Evolutionary conservation across 2,113 vertebrate genomes (phyloP), one percentile per base, ranked within the genome.

Genomic region (Lagopus muta): DNA sequence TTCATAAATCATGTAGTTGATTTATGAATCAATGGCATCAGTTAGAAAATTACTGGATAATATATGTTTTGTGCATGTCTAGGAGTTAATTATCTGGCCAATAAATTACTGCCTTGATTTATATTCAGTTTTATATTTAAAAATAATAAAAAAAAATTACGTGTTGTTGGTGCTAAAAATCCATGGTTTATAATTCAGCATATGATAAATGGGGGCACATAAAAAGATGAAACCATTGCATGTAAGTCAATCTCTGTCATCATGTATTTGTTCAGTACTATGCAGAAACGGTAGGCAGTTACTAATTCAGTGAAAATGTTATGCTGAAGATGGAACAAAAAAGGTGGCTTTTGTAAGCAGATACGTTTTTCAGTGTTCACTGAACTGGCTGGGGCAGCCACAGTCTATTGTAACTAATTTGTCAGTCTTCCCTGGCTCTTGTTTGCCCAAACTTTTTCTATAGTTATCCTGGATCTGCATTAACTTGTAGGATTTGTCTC

Each of bases 111-210:
- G 21, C 34, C 20, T 64, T 76, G 58, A 91, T 80, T 82, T 93
- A 96, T 94, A 95, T 86, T 97, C 87, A 88, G 28, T 74, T 60
- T 66, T 60, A 28, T 90, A 82, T 91, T 80, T 54, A 96, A 96
- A 96, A 97, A 90, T 90, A 78, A n/a, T n/a, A 96, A 94, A 92
- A 47, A 72, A 60, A 47, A 72, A 60, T 64, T 30, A 17, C 24
- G 7, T 82, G 66, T n/a, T 24, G 74, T 76, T 85, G 81, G 82
- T 75, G 79, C 87, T 97, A 91, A 87, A 94, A 92, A 93, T 66
- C 89, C 92, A 77, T 93, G 69, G 87, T 86, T 95, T 96, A 81
- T 95, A 90, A 77, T 88, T 80, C 11, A 34, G 32, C 71, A 43
- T 14, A 34, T 89, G 93, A 92, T 85, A 74, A 38, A 86, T 82